Evolutionary conservation across 2,888 invertebrate genomes (phyloP), one percentile per base, ranked within the genome.

Genomic region (Poecilus cupreus): DNA sequence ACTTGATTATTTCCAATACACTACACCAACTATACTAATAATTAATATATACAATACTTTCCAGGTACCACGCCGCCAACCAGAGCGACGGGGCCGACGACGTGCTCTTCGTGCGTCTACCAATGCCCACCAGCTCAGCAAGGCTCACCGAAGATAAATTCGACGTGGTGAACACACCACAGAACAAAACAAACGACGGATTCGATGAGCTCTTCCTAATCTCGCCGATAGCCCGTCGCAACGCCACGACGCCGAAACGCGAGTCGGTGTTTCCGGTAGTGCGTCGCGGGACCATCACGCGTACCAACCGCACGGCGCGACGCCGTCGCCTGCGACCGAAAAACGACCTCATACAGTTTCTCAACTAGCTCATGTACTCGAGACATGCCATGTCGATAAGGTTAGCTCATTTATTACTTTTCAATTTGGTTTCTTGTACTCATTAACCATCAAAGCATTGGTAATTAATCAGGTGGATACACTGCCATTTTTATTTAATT

Each of bases 51-150:
- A n/a, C n/a, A n/a, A n/a, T n/a, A n/a, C n/a, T n/a, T n/a, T n/a
- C 88, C 11, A 86, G 88, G 75, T 89, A 88, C 82, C 87, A 87
- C 83, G 87, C 88, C 72, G 83, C 86, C 11, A 89, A 89, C 83
- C 85, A 86, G 32, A 86, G 88, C 0, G 85, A 87, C 81, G 88
- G 86, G 70, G 83, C 84, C 2, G 87, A 89, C 75, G 88, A 89
- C 82, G 83, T 88, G 54, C 83, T 89, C 22, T 87, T 87, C 64
- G 88, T 89, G 1, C 87, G 87, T 84, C 88, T 89, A 80, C 89
- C 88, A 72, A 84, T 89, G 79, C 89, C 89, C 3, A 85, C 83
- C 37, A 70, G 80, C 5, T 80, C 84, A 20, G 83, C 77, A 26
- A 72, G 43, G 1, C 49, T 68, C 18, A 16, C 46, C 0, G 46